phyloP scores from a whole-genome alignment of 30 jellyfish, hydroid and myxozoan species.

The Chironex yamaguchii region DNA sequence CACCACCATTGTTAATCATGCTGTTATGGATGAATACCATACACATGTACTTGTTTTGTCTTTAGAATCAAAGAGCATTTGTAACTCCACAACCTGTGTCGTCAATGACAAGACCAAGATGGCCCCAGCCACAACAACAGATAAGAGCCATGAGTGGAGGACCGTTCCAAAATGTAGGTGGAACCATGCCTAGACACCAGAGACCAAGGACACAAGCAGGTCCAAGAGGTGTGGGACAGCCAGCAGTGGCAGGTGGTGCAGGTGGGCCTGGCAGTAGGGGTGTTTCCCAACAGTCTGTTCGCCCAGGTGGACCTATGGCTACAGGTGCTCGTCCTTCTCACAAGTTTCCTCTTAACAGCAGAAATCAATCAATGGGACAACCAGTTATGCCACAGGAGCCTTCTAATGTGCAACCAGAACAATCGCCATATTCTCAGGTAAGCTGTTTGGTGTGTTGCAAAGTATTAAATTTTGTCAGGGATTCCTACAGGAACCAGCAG shows the following conservation, averaged over 20 bases:
- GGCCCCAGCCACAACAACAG: constrained; percentile 48
- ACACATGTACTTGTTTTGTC: too few species aligned
- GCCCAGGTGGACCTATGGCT: constrained; percentile 43
- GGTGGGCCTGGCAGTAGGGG: constrained; percentile 10
- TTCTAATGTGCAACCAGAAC: constrained; percentile 52
- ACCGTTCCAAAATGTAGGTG: background rate
- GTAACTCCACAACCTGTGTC: constrained; percentile 82
- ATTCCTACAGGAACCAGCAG: too few species aligned
- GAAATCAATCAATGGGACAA: constrained; percentile 74
- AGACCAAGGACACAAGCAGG: constrained; percentile 71
- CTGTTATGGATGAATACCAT: too few species aligned
- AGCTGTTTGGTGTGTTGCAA: too few species aligned
- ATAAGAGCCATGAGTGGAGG: background rate
- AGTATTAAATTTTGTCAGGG: too few species aligned
- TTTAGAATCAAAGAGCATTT: constrained; percentile 69
- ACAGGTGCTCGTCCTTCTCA: constrained; percentile 77
- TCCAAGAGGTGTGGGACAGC: constrained; percentile 56
- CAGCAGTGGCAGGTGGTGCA: constrained; percentile 62
- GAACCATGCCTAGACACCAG: constrained; percentile 51
- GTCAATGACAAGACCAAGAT: constrained; percentile 69
- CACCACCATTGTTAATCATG: too few species aligned
- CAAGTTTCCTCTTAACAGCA: constrained; percentile 57
- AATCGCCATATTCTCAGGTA: constrained; percentile 24
- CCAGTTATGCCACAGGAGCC: constrained; percentile 70
- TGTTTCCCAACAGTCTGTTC: constrained; percentile 51